Base-by-base conservation (phyloP, 2,113 vertebrate species). In the Pseudopipra pipra region DNA sequence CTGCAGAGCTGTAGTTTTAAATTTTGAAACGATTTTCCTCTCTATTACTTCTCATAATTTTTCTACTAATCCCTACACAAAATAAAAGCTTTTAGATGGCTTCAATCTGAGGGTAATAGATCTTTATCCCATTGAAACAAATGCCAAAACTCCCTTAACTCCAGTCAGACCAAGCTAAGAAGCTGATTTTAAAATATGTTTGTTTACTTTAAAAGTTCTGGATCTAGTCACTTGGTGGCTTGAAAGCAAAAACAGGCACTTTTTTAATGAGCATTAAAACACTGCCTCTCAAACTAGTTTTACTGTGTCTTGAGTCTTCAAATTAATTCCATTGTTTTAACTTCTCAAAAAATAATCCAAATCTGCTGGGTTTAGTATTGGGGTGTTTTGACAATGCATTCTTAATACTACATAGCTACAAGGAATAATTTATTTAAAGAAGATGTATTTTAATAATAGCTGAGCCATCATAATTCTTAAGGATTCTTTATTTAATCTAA, bases 331-430 rank as follows among this genome's bases (percentile, higher is more conserved):
- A 63, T 25, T 77, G 39, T 51, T 87, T 43, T 28, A 71, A 61
- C 30, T 21, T 33, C 13, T 83, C 5, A 31, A 76, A 90, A 89
- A 51, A 35, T 21, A 77, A 78, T 21, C n/a, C 17, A 37, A 13
- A 68, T 28, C 30, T 68, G 28, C 2, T 5, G 0, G 4, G 5
- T 70, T 62, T 66, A n/a, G 10, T 47, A 33, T 9, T 8, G 8
- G 10, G 8, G 2, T 2, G 0, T 12, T 37, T 70, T 51, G 9
- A 46, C 23, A 81, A 24, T 6, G 0, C n/a, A 18, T 39, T 78
- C 30, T 52, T 75, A 72, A 80, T 20, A 52, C 4, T 27, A 30
- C 6, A 39, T 3, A 70, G 33, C 10, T 70, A 65, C 14, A 61
- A 52, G 14, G 24, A 77, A 81, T 5, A 76, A 72, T 41, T 62